Evolutionary conservation across 2,113 vertebrate genomes (phyloP).

Genomic region (Microtus montanus): DNA sequence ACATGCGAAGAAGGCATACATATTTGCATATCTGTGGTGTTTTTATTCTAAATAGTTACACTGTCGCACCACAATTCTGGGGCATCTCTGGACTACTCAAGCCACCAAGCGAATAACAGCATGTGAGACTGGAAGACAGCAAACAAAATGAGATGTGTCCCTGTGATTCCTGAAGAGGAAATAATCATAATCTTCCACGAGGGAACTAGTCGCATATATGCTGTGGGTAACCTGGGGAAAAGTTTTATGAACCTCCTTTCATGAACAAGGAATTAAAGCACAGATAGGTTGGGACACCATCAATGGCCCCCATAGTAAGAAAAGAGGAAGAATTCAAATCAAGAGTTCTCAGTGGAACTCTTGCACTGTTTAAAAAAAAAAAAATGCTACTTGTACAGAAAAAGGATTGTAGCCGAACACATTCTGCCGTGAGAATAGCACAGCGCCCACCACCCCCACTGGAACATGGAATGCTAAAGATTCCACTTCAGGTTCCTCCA

Average conservation of each 20-base stretch:
- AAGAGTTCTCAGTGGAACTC: neutral
- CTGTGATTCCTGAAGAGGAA: neutral
- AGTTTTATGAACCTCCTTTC: neutral
- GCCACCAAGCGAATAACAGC: neutral
- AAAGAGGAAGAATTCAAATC: neutral
- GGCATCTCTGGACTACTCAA: conserved; percentile 20
- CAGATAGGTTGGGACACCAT: neutral
- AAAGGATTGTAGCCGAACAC: neutral
- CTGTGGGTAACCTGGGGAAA: neutral
- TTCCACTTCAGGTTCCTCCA: neutral
- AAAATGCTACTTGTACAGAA: neutral
- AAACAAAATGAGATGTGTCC: neutral
- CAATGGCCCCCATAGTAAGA: neutral
- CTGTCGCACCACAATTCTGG: neutral
- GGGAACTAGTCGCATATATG: neutral
- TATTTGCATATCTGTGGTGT: neutral
- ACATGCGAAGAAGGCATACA: neutral
- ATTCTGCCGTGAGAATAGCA: neutral
- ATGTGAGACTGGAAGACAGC: neutral
- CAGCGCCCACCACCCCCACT: too few species aligned
- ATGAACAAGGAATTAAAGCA: conserved; percentile 28
- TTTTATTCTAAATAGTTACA: neutral
- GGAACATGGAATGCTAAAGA: neutral
- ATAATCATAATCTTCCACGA: neutral
- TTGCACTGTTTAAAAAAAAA: too few species aligned